Evolutionary conservation across 2,113 vertebrate species (phyloP).

Genomic region (Strix aluco): DNA sequence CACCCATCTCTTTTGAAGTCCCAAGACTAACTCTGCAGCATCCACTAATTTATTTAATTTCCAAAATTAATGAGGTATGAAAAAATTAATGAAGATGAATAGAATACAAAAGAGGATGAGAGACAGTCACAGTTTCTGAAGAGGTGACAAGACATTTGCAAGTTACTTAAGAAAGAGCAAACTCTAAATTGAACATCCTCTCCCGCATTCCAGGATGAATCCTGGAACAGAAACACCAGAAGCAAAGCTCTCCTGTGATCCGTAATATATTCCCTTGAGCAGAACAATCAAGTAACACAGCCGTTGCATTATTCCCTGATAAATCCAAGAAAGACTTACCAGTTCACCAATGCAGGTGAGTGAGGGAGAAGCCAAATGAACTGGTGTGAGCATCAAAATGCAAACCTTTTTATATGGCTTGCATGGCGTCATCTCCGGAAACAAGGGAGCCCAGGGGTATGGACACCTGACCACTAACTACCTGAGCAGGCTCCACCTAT

Average conservation of each 20-base stretch:
- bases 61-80: neutral
- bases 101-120: neutral
- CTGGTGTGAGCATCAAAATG: neutral
- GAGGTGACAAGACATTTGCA: neutral
- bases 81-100: neutral
- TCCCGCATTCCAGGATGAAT: neutral
- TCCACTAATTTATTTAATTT: constrained; percentile 7
- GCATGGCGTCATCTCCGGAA: constrained; percentile 42
- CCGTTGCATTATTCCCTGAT: neutral
- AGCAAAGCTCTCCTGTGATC: neutral
- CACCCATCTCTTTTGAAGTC: constrained; percentile 32
- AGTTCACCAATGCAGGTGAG: neutral
- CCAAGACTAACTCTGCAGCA: neutral
- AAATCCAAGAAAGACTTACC: constrained; percentile 22
- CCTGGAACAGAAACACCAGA: neutral
- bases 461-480: constrained; percentile 50
- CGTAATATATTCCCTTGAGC: neutral
- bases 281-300: neutral
- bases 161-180: neutral
- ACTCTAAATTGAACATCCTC: neutral
- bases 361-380: neutral
- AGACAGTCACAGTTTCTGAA: neutral
- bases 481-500: neutral
- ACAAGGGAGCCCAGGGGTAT: constrained; percentile 38
- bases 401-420: constrained; percentile 31